Conservation (phyloP, 2,888 invertebrate genomes). For the Oligia strigilis region DNA sequence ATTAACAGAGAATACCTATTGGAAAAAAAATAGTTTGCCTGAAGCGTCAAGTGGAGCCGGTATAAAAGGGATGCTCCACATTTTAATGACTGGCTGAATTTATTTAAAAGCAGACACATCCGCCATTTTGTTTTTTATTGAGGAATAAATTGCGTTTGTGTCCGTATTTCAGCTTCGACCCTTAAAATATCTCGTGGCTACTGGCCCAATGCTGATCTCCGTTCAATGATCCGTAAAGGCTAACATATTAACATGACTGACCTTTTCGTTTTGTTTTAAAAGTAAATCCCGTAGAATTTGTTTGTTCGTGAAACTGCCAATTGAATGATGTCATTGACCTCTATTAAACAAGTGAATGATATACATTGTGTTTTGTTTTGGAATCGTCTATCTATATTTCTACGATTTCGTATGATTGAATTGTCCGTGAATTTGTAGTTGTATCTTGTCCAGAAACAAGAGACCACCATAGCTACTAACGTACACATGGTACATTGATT, state of each 20-base stretch:
- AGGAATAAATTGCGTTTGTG: conserved; percentile 24
- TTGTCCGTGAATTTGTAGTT: neutral
- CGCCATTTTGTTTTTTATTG: conserved; percentile 8
- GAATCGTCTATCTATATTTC: neutral
- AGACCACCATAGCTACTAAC: neutral
- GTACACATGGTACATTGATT: neutral
- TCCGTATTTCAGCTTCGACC: conserved; percentile 26
- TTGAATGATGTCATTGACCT: neutral
- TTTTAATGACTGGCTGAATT: conserved; percentile 39
- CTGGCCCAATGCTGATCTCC: conserved; percentile 25
- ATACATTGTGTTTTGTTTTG: neutral
- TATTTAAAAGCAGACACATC: neutral
- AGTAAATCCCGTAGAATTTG: neutral
- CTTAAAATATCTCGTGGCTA: conserved; percentile 39
- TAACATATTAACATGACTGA: conserved; percentile 18
- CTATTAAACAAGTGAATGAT: neutral
- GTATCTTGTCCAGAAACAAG: neutral
- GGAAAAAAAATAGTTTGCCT: conserved; percentile 14
- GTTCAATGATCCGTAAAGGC: conserved; percentile 45
- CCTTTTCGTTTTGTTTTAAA: conserved; percentile 10
- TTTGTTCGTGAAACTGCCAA: neutral
- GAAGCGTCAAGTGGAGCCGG: conserved; percentile 1
- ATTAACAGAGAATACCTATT: conserved; percentile 9
- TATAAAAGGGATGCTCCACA: conserved; percentile 14
- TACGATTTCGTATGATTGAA: neutral